Conservation (phyloP, 92 coral and sea anemone genomes). For the Phenganax marumi region DNA sequence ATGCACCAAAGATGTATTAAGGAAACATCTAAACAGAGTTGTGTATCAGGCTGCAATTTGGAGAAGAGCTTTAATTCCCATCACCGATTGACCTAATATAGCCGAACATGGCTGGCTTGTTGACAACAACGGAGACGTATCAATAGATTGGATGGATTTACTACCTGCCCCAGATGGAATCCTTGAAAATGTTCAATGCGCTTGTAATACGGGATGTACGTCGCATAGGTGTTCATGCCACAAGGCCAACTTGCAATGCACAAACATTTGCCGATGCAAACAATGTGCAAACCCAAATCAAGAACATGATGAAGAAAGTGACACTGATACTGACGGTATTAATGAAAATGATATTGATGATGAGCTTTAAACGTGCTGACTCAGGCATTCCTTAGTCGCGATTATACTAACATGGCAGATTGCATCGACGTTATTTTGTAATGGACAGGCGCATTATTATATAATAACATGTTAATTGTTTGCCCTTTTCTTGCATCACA, state of each 20-base stretch:
- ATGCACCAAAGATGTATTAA: constrained; percentile 22
- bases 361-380: not conserved
- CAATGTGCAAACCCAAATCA: not conserved
- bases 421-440: no score
- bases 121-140: constrained; percentile 12
- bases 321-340: constrained; percentile 4
- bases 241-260: constrained; percentile 45
- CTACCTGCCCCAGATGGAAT: constrained; percentile 44
- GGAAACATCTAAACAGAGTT: constrained; percentile 20
- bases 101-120: constrained; percentile 26
- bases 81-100: constrained; percentile 13
- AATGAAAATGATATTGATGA: constrained; percentile 24
- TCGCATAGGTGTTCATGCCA: constrained; percentile 22
- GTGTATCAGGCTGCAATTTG: constrained; percentile 23
- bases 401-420: no score
- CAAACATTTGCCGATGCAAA: constrained; percentile 30
- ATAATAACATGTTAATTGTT: no score
- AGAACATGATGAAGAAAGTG: not conserved
- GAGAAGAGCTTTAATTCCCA: constrained; percentile 1
- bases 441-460: no score
- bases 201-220: constrained; percentile 35
- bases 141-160: constrained; percentile 30
- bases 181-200: constrained; percentile 37
- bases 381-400: no score
- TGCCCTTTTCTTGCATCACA: no score